A percentile compares a stretch with the other conserved stretches of the same genome.
These are phyloP conservation scores for Clarias batrachus DNA, from an alignment of 2,113 vertebrate genomes.

Conservation along the genomic window DNA sequence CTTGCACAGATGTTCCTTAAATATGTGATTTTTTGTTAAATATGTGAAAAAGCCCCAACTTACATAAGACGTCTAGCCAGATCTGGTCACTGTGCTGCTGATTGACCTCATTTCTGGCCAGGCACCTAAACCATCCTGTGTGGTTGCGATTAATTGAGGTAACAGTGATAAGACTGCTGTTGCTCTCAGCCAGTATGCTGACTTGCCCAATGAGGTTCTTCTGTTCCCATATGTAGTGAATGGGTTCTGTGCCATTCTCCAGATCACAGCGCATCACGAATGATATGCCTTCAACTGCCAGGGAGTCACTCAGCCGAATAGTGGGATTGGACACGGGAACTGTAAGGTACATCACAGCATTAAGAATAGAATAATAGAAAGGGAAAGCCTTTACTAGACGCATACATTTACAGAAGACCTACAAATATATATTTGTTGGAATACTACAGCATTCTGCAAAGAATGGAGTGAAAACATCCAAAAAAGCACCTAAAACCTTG, in stretches of 20 bases:
- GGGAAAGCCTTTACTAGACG: not conserved
- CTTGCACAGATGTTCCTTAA: not conserved
- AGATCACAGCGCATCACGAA: slow-evolving; percentile 75
- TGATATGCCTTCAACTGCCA: slow-evolving; percentile 71
- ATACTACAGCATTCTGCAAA: not conserved
- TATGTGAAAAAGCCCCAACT: slow-evolving; percentile 62
- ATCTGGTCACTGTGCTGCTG: slow-evolving; percentile 70
- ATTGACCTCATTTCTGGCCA: slow-evolving; percentile 78
- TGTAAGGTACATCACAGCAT: slow-evolving; percentile 50
- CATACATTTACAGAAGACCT: not conserved
- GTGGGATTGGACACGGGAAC: slow-evolving; percentile 82
- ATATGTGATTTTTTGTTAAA: not conserved
- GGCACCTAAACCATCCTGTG: slow-evolving; percentile 82
- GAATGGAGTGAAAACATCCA: not conserved
- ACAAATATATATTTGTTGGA: not conserved
- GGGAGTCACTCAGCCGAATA: slow-evolving; percentile 68
- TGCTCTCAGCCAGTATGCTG: slow-evolving; percentile 60
- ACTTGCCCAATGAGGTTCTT: slow-evolving; percentile 54
- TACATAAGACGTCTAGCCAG: slow-evolving; percentile 84
- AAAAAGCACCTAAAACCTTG: not conserved
- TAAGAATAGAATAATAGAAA: not conserved
- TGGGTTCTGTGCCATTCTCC: slow-evolving; percentile 78
- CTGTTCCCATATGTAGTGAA: slow-evolving; percentile 80
- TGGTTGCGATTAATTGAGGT: slow-evolving; percentile 73
- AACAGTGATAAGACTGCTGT: slow-evolving; percentile 63